Conservation (phyloP, 2,797 vertebrate species). For the Enteromius fasciolatus region DNA sequence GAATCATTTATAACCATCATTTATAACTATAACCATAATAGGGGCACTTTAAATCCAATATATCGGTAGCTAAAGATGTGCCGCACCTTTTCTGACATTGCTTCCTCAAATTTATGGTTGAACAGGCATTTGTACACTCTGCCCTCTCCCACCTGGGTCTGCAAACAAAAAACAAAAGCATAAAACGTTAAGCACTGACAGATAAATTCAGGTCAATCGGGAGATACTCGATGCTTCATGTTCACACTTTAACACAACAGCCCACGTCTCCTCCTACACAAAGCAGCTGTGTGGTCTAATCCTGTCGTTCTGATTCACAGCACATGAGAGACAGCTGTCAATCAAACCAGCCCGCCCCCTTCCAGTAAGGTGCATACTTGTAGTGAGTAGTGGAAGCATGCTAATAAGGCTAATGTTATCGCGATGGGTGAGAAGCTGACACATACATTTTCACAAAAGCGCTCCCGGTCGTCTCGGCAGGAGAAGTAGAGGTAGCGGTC, state of each 20-base stretch:
- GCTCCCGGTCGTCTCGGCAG: slow-evolving; percentile 92
- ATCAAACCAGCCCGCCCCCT: background rate
- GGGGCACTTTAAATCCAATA: background rate
- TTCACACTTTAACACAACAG: background rate
- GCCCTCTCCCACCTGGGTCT: slow-evolving; percentile 89
- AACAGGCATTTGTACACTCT: slow-evolving; percentile 91
- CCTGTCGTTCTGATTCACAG: slow-evolving; percentile 18
- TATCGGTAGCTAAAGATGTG: background rate
- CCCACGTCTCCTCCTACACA: slow-evolving; percentile 7
- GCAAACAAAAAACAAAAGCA: slow-evolving; percentile 56
- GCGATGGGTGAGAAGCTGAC: background rate
- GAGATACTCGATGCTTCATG: background rate
- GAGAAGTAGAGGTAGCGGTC: slow-evolving; percentile 95
- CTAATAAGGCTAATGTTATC: background rate
- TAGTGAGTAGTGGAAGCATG: background rate
- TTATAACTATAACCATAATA: no score
- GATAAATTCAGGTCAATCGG: background rate
- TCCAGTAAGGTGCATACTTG: background rate
- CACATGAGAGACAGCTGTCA: slow-evolving; percentile 16
- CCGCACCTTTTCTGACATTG: slow-evolving; percentile 87
- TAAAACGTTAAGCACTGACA: background rate
- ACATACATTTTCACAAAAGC: slow-evolving; percentile 91
- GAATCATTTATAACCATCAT: no score
- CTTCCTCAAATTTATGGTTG: slow-evolving; percentile 91
- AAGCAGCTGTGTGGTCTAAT: slow-evolving; percentile 6